Evolutionary conservation across 2,888 invertebrate genomes (phyloP).

Genomic region (Neoitamus cyanurus): DNA sequence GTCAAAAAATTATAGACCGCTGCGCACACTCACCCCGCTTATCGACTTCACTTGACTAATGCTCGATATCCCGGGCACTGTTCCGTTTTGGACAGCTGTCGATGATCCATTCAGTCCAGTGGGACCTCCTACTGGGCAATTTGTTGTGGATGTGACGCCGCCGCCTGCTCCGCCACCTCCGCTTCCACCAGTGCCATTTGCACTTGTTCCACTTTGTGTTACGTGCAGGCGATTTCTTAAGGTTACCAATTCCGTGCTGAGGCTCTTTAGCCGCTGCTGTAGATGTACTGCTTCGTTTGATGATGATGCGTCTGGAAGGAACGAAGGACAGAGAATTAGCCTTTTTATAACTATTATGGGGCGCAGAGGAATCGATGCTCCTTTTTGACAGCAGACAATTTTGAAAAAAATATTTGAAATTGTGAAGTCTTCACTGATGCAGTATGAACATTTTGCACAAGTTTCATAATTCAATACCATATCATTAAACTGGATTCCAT

Average conservation of each 20-base stretch:
- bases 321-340: neutral
- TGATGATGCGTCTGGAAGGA: conserved; percentile 86
- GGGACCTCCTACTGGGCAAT: conserved; percentile 32
- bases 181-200: conserved; percentile 56
- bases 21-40: conserved; percentile 45
- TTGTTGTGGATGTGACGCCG: conserved; percentile 54
- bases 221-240: conserved; percentile 90
- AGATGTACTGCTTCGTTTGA: conserved; percentile 94
- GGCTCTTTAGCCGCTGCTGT: conserved; percentile 89
- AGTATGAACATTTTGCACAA: no score
- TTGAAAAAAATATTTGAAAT: neutral
- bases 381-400: neutral
- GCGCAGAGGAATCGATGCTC: neutral
- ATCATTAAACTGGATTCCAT: no score
- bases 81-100: conserved; percentile 10
- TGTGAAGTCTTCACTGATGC: neutral
- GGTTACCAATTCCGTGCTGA: conserved; percentile 92
- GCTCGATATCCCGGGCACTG: conserved; percentile 56
- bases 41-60: conserved; percentile 54
- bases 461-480: no score
- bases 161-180: conserved; percentile 54
- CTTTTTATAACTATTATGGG: neutral
- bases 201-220: conserved; percentile 66
- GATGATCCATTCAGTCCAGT: conserved; percentile 57
- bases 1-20: neutral